phyloP scores from a whole-genome alignment of 2,888 invertebrate species.

The Stenchaetothrips biformis region DNA sequence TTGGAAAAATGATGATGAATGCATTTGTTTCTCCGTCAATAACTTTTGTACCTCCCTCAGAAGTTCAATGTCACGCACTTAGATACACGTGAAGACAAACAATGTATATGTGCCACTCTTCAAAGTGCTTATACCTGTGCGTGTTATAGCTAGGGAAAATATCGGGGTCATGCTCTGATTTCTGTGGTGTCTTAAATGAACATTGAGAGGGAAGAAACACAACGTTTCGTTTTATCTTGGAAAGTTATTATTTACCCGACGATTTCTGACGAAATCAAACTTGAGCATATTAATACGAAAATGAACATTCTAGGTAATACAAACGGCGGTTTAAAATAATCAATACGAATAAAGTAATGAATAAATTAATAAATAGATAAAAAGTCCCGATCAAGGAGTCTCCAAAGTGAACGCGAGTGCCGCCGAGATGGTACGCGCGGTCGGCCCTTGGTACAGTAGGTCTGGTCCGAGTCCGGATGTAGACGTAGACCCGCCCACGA shows the following conservation, averaged over 20 bases:
- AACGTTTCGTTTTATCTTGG: not conserved
- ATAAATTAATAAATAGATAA: not conserved
- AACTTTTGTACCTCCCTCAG: too few relatives aligned
- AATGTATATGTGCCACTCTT: too few relatives aligned
- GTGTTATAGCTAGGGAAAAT: too few relatives aligned
- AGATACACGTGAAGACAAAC: too few relatives aligned
- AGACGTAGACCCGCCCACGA: too few relatives aligned
- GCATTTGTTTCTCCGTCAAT: too few relatives aligned
- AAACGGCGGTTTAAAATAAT: not conserved
- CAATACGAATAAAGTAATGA: not conserved
- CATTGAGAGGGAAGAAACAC: not conserved
- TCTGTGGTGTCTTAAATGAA: not conserved
- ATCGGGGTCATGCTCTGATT: too few relatives aligned
- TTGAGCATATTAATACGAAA: slow-evolving; percentile 9
- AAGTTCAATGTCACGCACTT: too few relatives aligned
- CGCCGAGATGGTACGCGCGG: not conserved
- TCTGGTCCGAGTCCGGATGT: too few relatives aligned
- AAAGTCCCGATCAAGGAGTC: not conserved
- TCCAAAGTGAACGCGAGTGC: not conserved
- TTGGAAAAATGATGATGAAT: too few relatives aligned
- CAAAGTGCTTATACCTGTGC: too few relatives aligned
- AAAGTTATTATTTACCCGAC: slow-evolving; percentile 15
- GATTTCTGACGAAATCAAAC: slow-evolving; percentile 13
- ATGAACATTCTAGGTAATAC: slow-evolving; percentile 3
- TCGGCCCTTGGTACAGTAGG: too few relatives aligned